Percentiles rank a stretch among this genome's conserved stretches.
Conservation (phyloP, 92 coral and sea anemone genomes). For the Hydrozoanthus gracilis region DNA sequence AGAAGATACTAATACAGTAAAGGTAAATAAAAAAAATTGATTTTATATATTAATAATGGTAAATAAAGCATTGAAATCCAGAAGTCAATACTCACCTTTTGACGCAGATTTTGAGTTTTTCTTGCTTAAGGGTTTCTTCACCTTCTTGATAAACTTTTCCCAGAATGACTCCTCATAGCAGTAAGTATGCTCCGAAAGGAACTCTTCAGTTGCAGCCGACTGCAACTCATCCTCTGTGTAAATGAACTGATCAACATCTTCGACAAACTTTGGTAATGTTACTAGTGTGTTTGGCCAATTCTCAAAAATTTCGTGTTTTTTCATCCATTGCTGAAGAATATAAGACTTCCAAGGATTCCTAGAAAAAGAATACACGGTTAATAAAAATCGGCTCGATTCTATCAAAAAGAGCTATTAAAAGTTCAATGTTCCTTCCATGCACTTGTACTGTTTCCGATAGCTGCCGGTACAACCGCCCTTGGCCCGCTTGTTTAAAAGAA, state of each 20-base stretch:
- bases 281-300: slow-evolving; percentile 28
- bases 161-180: slow-evolving; percentile 12
- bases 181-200: background rate
- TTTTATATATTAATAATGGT: background rate
- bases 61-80: background rate
- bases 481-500: no score
- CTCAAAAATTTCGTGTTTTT: slow-evolving; percentile 25
- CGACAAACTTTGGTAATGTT: background rate
- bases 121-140: slow-evolving; percentile 14
- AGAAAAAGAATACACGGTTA: background rate
- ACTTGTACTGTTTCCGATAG: no score
- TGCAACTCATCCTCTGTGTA: background rate
- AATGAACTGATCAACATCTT: background rate
- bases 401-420: no score
- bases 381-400: no score
- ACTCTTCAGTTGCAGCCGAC: background rate
- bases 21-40: no score
- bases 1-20: no score
- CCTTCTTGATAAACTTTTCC: background rate
- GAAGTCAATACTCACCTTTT: background rate
- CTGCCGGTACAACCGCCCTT: no score
- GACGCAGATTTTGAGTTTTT: background rate
- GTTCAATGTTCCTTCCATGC: no score
- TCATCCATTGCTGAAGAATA: slow-evolving; percentile 11
- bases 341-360: slow-evolving; percentile 16